These are phyloP conservation scores for Sinonovacula constricta DNA, from an alignment of 1,140 invertebrate species.

Conservation along the genomic window DNA sequence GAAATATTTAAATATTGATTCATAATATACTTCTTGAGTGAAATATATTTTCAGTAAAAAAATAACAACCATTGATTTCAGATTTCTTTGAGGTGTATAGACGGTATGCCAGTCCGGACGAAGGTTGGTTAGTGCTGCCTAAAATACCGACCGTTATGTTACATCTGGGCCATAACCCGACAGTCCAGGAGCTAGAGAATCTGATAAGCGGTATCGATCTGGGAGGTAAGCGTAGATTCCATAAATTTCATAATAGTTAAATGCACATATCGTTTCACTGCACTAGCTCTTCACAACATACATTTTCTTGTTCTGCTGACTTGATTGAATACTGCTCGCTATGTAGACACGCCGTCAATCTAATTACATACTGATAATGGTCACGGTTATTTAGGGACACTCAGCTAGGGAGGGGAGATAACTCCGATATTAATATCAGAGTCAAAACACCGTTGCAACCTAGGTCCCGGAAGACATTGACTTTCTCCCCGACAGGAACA, in stretches of 20 bases:
- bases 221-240: neutral
- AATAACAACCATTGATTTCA: neutral
- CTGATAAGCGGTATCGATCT: conserved; percentile 2
- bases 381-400: neutral
- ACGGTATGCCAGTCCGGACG: conserved; percentile 1
- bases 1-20: neutral
- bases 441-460: too few species aligned
- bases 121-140: conserved; percentile 13
- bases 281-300: too few species aligned
- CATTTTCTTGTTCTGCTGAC: neutral
- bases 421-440: too few species aligned
- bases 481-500: too few species aligned
- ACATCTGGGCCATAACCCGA: conserved; percentile 42
- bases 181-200: conserved; percentile 15
- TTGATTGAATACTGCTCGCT: neutral
- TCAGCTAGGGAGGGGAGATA: neutral
- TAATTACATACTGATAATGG: neutral
- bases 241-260: neutral
- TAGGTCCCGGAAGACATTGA: too few species aligned
- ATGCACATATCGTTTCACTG: neutral
- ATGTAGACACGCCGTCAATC: neutral
- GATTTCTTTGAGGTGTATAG: conserved; percentile 40
- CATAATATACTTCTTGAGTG: neutral
- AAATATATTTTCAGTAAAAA: neutral
- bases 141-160: conserved; percentile 27